Conservation (phyloP, 2,797 vertebrate genomes). For the Chaetophractus vellerosus region DNA sequence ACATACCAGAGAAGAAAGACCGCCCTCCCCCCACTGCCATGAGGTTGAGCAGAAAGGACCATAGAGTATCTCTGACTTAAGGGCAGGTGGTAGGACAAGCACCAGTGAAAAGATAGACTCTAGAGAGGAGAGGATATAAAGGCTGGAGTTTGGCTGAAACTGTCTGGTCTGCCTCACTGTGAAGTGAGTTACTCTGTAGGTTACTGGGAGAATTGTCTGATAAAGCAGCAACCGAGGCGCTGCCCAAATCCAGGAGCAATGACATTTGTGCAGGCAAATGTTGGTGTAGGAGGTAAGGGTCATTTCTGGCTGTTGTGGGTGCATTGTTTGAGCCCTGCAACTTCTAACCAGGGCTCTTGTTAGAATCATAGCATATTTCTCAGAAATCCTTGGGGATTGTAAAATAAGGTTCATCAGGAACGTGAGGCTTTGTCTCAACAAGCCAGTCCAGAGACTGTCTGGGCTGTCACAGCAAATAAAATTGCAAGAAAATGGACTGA, state of each 20-base stretch:
- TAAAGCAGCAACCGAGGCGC: too few species aligned
- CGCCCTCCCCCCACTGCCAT: fast-evolving
- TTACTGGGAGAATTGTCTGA: neutral
- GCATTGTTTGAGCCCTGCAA: neutral
- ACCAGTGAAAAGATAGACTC: neutral
- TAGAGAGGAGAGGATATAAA: neutral
- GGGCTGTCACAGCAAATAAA: neutral
- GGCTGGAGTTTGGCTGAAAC: neutral
- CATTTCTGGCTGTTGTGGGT: too few species aligned
- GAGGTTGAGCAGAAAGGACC: fast-evolving
- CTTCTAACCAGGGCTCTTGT: neutral
- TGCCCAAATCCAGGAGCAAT: neutral
- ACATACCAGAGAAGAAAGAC: neutral
- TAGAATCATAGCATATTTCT: neutral
- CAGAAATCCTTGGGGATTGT: neutral
- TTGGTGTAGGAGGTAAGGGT: too few species aligned
- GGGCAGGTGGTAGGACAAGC: too few species aligned
- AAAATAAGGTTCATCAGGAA: neutral
- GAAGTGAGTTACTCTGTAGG: neutral
- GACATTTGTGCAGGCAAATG: too few species aligned
- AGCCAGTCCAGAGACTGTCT: neutral
- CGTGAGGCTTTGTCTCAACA: neutral
- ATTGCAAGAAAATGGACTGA: neutral
- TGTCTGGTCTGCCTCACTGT: neutral
- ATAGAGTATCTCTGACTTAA: neutral